Base-by-base conservation (phyloP, 2,113 vertebrate species). In the Scopus umbretta region DNA sequence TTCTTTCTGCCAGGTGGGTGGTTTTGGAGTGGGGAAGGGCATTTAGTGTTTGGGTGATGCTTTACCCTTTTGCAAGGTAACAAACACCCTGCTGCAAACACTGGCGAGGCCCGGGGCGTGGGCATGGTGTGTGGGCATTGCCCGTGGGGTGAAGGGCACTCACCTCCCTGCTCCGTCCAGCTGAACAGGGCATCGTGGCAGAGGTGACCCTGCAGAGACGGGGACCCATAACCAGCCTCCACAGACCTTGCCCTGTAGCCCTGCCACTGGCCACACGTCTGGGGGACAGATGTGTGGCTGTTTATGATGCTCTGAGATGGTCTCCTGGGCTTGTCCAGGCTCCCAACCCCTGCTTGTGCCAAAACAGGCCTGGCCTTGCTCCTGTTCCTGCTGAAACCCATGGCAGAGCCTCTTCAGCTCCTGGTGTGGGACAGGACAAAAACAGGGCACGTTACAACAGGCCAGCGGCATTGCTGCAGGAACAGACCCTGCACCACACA, bases 61-160 rank as follows among this genome's bases (percentile, higher is more conserved):
- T 55, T 22, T 21, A 30, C 13, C 10, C 18, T 2, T 1, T 16
- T 21, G 29, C 42, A 75, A 30, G 36, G 62, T 58, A 29, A 18
- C 15, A 23, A 18, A 22, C 14, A 17, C 27, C 10, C 40, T 32
- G 23, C 22, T 22, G 27, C 7, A 27, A 23, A 11, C 1, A 5
- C 26, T 1, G 3, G 27, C 0, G 1, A 27, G 45, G 12, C 11
- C 42, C 0, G 4, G 13, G 49, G 25, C 38, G 36, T 0, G 5
- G 80, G 36, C 11, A n/a, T 3, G 2, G 45, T 1, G 6, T 5
- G 53, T 17, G 55, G 47, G 34, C 66, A 62, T 15, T 16, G 59
- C 38, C 42, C 70, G 34, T 3, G 7, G 32, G 13, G 23, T 13
- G 40, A 40, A 11, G 47, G 40, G 47, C 8, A 23, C 30, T 49